Percentiles rank a stretch among this genome's conserved stretches.
Evolutionary conservation across 2,797 vertebrate species (phyloP).

Genomic region (Knipowitschia caucasica): DNA sequence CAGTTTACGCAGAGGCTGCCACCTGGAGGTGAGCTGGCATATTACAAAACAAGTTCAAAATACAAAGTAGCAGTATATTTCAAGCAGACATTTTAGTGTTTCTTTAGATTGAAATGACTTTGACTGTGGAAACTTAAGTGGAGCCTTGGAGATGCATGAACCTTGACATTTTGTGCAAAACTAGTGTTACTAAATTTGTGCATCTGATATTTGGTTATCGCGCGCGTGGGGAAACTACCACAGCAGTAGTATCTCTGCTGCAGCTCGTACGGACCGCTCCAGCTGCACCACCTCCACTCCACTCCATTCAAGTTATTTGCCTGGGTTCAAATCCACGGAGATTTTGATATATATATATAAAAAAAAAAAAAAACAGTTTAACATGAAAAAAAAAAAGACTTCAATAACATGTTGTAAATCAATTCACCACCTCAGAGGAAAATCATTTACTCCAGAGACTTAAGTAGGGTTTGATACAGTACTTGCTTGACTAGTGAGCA

Average conservation of each 20-base stretch:
- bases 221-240: background rate
- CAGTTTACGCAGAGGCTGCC: background rate
- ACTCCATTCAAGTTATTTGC: background rate
- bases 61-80: background rate
- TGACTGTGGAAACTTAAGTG: background rate
- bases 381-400: no score
- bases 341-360: background rate
- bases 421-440: no score
- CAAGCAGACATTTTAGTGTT: background rate
- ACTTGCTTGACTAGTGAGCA: no score
- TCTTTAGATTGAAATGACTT: background rate
- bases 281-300: background rate
- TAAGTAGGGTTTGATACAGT: no score
- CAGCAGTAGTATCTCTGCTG: background rate
- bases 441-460: no score
- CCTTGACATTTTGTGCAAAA: constrained; percentile 2
- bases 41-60: background rate
- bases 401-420: no score
- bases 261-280: no score
- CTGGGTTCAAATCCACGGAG: background rate
- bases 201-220: constrained; percentile 4
- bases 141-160: background rate
- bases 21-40: background rate
- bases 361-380: background rate
- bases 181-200: background rate